These are phyloP conservation scores for Rachycentron canadum DNA, from an alignment of 2,797 vertebrate genomes.

Conservation along the genomic window DNA sequence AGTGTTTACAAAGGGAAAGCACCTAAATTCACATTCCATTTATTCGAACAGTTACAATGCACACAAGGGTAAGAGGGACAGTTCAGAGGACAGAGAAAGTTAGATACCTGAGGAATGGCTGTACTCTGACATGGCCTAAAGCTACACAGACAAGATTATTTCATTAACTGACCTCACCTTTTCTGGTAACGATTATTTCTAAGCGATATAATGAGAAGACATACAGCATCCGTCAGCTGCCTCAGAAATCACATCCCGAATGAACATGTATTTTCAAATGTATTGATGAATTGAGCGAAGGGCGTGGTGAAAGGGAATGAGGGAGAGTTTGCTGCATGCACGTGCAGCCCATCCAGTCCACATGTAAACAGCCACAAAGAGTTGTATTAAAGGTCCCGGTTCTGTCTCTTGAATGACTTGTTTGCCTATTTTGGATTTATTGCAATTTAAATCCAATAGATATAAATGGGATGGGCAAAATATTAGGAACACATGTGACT, in stretches of 20 bases:
- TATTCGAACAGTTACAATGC: constrained; percentile 31
- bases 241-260: constrained; percentile 8
- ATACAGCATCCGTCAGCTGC: not conserved
- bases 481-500: too few relatives aligned
- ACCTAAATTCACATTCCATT: constrained; percentile 40
- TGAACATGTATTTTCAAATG: not conserved
- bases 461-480: too few relatives aligned
- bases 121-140: constrained; percentile 14
- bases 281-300: not conserved
- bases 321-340: not conserved
- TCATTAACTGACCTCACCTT: not conserved
- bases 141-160: not conserved
- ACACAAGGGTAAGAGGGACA: constrained; percentile 9
- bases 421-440: too few relatives aligned
- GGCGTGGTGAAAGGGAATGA: not conserved
- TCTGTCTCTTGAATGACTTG: not conserved
- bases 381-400: constrained; percentile 37
- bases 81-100: constrained; percentile 10
- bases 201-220: not conserved
- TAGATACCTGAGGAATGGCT: constrained; percentile 12
- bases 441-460: too few relatives aligned
- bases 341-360: not conserved
- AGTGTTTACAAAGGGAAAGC: constrained; percentile 51
- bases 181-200: not conserved
- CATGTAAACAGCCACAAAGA: constrained; percentile 22